phyloP scores from a whole-genome alignment of 2,797 vertebrate genomes.

The Falco concolor region DNA sequence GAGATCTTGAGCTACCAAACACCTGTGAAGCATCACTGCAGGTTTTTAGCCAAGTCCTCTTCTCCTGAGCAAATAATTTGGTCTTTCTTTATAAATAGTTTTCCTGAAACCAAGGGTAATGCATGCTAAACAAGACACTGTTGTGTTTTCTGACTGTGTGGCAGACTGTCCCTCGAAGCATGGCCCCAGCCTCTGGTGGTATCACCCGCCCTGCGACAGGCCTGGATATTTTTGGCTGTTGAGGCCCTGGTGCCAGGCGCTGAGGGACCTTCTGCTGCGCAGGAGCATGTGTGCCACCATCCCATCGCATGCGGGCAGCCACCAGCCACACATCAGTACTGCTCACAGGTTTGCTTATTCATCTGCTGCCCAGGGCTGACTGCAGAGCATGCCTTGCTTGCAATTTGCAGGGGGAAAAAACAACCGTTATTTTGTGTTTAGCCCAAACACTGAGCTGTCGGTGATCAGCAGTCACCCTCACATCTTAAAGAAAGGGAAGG shows the following conservation, averaged over 20 bases:
- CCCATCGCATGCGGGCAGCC: fast-evolving
- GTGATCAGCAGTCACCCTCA: not conserved
- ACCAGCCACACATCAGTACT: not conserved
- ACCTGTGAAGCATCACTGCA: not conserved
- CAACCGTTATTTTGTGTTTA: not conserved
- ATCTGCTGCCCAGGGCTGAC: not conserved
- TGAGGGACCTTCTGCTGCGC: not conserved
- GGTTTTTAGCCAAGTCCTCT: not conserved
- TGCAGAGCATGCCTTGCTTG: not conserved
- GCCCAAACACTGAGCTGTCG: not conserved
- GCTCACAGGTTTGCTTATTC: not conserved
- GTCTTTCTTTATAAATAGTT: not conserved
- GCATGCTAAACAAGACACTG: not conserved
- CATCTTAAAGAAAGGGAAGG: not conserved
- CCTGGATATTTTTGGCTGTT: not conserved
- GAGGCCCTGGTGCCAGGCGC: fast-evolving
- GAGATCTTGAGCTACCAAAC: not conserved
- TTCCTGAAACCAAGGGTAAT: not conserved
- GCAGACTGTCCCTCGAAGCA: not conserved
- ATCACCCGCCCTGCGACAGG: not conserved
- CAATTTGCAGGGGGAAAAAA: not conserved
- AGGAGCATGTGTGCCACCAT: not conserved
- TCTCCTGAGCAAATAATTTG: not conserved
- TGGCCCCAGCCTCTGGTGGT: not conserved
- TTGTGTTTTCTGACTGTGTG: not conserved